Evolutionary conservation across 2,113 vertebrate species (phyloP).

Genomic region (Psittacula cyanocephala): DNA sequence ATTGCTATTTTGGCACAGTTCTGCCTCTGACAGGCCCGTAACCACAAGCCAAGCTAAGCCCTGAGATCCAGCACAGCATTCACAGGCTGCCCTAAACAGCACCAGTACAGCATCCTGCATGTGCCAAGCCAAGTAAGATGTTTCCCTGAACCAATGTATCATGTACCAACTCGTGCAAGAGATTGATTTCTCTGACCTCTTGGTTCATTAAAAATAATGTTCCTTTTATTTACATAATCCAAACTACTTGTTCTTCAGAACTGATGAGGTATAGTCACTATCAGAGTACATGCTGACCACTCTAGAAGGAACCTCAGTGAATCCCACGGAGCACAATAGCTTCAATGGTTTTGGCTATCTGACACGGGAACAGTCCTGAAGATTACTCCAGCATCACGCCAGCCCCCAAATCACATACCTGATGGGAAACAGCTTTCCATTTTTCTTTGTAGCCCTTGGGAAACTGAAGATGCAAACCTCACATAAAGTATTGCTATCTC

Average conservation of each 20-base stretch:
- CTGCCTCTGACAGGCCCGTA: background rate
- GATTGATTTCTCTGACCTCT: background rate
- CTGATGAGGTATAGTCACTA: background rate
- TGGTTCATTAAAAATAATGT: background rate
- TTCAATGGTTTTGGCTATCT: background rate
- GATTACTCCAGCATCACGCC: background rate
- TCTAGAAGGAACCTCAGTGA: background rate
- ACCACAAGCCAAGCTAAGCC: background rate
- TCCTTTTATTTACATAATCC: background rate
- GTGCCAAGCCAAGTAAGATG: background rate
- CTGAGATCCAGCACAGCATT: background rate
- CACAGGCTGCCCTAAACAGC: background rate
- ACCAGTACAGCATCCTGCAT: fast-evolving
- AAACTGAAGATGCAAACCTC: slow-evolving; percentile 61
- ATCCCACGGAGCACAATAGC: background rate
- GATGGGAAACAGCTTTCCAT: slow-evolving; percentile 49
- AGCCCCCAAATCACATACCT: slow-evolving; percentile 5
- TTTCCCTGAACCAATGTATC: background rate
- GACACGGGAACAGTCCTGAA: background rate
- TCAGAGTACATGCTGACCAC: background rate
- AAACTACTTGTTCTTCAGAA: background rate
- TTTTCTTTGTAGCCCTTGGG: slow-evolving; percentile 8
- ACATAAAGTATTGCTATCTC: slow-evolving; percentile 42
- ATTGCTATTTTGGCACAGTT: background rate
- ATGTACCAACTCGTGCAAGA: fast-evolving